Base-by-base conservation (phyloP, 2,113 vertebrate genomes). In the Conger conger region DNA sequence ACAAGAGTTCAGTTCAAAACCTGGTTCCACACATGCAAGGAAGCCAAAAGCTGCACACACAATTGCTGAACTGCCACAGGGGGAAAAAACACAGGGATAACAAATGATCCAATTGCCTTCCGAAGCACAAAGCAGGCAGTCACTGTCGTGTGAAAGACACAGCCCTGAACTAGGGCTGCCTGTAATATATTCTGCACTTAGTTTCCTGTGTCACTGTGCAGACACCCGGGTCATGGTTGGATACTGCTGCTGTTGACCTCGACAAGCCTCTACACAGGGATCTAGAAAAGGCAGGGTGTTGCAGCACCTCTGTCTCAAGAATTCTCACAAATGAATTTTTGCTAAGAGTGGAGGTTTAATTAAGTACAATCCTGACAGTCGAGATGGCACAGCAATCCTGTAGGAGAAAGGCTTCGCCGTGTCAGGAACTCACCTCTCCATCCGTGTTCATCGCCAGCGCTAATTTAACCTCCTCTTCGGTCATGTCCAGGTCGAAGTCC, bases 401-500 rank as follows among this genome's bases (percentile, higher is more conserved):
- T 42, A 42, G 40, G 9, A 42, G 9, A 42, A 42, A 9, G 40
- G 40, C 40, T 50, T 15, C 9, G 8, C 45, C 23, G 23, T 23
- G 8, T 63, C 20, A 27, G 57, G 57, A 30, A 73, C 68, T 30
- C 86, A 97, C 98, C 96, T 99, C 97, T 85, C 94, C 97, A 1
- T 97, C 94, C 82, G 95, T 92, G 0, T 97, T 97, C 79, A 96
- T 95, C 93, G 96, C 97, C 13, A 99, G 95, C 0, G 96, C 98
- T 93, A 98, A 87, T 89, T 99, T 98, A 37, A 99, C 98, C 89
- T 99, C 98, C 78, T 99, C 98, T 76, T 99, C 98, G 0, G 98
- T 99, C 98, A 99, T 99, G 93, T 99, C 98, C 94, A 99, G 91
- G 88, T 99, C 98, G 85, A 99, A 99, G 88, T 99, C 98, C 91